Base-by-base conservation (phyloP, 2,888 invertebrate species). In the Trachelus stipa region DNA sequence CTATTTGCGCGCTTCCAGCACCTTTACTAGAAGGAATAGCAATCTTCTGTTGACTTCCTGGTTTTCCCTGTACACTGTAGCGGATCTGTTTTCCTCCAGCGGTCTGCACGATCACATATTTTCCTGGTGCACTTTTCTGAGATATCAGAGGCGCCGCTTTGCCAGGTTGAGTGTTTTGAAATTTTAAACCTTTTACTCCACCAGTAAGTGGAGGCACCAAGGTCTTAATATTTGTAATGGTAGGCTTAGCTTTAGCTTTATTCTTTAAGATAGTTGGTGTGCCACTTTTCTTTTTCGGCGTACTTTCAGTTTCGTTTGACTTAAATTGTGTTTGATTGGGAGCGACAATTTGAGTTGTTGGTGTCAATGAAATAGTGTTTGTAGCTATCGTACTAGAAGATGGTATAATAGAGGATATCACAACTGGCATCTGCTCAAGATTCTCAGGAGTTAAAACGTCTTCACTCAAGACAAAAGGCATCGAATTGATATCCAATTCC, bases 381-480 rank as follows among this genome's bases (percentile, higher is more conserved):
- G 79, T 23, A 1, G 80, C 73, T 69, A 78, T 68, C 30, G 79
- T 80, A 33, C 84, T 76, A 11, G 83, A 82, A 11, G 84, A 79
- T 34, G 77, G 82, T 40, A 88, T 87, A n/a, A 75, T 69, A 12
- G 90, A 85, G 0, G 92, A 91, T 82, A 93, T 90, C 0, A 94
- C 93, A 56, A 95, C 93, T 0, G 95, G 95, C 93, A 95, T 94
- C 86, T 94, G 94, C 84, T 95, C 95, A 76, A 95, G 94, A 85
- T 91, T 94, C 86, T 95, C 95, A 0, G 95, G 93, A 0, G 94
- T 94, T 79, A 95, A 90, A 69, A 94, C 93, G 84, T 95, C 95
- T 83, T 96, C 96, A 56, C 95, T 95, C 71, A 96, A 89, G 4
- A 96, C 95, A 81, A 96, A 95, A 1, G 96, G 96, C 95, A 96